Evolutionary conservation across 2,113 vertebrate genomes (phyloP), one percentile per base, ranked within the genome.

Genomic region (Mastomys natalensis): DNA sequence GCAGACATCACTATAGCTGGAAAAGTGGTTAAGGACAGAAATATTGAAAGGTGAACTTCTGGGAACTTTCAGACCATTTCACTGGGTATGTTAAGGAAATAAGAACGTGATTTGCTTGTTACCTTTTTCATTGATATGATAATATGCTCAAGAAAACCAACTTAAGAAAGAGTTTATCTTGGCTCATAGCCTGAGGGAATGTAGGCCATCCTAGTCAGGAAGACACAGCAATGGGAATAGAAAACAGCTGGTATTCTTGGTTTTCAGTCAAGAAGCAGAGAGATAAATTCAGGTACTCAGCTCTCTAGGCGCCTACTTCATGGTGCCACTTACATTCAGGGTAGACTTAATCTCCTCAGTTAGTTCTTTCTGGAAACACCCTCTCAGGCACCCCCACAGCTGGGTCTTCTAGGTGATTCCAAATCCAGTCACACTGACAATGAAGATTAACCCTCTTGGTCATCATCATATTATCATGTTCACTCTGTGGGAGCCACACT

Each of bases 401-500:
- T 68, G 43, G 34, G 31, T 68, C 29, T 87, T 10, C 43, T 34
- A 48, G 62, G 62, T 51, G 43, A 66, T 37, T 34, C 43, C 62
- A 68, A 48, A 68, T 15, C 45, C 40, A 68, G 62, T 21, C 40
- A 66, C 26, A 10, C 29, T 34, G 26, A 48, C 29, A 12, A 16
- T 40, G 58, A 78, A 78, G 81, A 62, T 43, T 10, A 40, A 24
- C 82, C 15, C 26, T 34, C 29, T 31, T 1, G 7, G 11, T 6
- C 84, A 24, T 24, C 34, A n/a, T 15, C 5, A 12, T 48, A 12
- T 55, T 31, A 66, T 5, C 24, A 1, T 51, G 11, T 37, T 53
- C 62, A 2, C 19, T 55, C n/a, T 37, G 34, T 0, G 0, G 34
- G 48, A 37, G 53, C 85, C 0, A 0, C 26, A 19, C 89, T 40